phyloP scores from a whole-genome alignment of 2,888 invertebrate genomes.

The Diplolepis rosae region DNA sequence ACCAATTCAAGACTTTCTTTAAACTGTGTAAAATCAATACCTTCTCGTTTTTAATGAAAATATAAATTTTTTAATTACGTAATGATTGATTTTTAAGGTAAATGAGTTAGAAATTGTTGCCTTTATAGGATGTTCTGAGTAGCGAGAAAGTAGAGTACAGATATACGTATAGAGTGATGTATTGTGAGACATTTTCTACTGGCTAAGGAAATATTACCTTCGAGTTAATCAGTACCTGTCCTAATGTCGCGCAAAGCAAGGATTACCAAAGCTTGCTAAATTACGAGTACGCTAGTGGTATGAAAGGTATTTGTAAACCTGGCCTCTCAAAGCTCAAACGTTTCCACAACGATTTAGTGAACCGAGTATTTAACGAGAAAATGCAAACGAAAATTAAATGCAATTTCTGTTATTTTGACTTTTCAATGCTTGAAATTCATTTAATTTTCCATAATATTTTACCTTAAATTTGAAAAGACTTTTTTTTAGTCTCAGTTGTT shows the following conservation, averaged over 20 bases:
- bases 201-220: slow-evolving; percentile 15
- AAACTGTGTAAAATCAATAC: too few relatives aligned
- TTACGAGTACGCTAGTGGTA: slow-evolving; percentile 1
- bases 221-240: slow-evolving; percentile 26
- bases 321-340: background rate
- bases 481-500: too few relatives aligned
- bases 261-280: slow-evolving; percentile 25
- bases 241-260: background rate
- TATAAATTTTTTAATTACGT: too few relatives aligned
- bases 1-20: too few relatives aligned
- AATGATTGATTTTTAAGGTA: slow-evolving; percentile 2
- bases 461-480: background rate
- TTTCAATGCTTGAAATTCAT: too few relatives aligned
- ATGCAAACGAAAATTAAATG: background rate
- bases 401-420: background rate
- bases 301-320: background rate
- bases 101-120: slow-evolving; percentile 16
- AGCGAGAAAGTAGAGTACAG: background rate
- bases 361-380: background rate
- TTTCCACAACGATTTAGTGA: background rate
- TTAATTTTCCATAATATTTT: background rate
- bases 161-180: too few relatives aligned
- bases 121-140: background rate
- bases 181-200: slow-evolving; percentile 10
- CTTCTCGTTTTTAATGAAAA: too few relatives aligned